Conservation (phyloP, 2,888 invertebrate species). For the Lapara coniferarum region DNA sequence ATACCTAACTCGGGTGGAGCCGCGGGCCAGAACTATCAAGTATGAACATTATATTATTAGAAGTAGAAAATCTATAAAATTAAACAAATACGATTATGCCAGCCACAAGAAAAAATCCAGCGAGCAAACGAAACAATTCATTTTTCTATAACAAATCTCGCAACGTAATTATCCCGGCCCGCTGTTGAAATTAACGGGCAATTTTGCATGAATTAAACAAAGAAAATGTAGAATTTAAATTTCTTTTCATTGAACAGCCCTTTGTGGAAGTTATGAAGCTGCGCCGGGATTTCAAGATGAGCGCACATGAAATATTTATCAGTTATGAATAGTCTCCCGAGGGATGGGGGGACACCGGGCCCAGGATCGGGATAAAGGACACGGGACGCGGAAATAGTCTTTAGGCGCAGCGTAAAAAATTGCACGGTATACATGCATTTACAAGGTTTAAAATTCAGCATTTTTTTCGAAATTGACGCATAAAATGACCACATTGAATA, state of each 20-base stretch:
- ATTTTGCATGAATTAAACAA: conserved; percentile 18
- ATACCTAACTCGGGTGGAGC: no score
- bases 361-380: neutral
- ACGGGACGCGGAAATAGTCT: neutral
- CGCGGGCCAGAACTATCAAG: no score
- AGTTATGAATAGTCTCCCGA: conserved; percentile 9
- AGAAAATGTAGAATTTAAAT: conserved; percentile 21
- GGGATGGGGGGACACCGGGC: neutral
- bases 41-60: neutral
- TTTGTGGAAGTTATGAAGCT: neutral
- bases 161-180: conserved; percentile 19
- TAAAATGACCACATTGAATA: no score
- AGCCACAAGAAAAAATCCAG: conserved; percentile 1
- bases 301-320: conserved; percentile 22
- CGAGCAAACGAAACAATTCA: conserved; percentile 21
- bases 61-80: neutral
- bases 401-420: neutral
- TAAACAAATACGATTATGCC: neutral
- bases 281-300: conserved; percentile 5
- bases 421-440: no score
- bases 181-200: conserved; percentile 17
- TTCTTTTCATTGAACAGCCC: conserved; percentile 17
- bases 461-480: no score
- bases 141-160: conserved; percentile 21
- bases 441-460: no score